Conservation (phyloP, 2,797 vertebrate genomes). For the Hydrolagus colliei region DNA sequence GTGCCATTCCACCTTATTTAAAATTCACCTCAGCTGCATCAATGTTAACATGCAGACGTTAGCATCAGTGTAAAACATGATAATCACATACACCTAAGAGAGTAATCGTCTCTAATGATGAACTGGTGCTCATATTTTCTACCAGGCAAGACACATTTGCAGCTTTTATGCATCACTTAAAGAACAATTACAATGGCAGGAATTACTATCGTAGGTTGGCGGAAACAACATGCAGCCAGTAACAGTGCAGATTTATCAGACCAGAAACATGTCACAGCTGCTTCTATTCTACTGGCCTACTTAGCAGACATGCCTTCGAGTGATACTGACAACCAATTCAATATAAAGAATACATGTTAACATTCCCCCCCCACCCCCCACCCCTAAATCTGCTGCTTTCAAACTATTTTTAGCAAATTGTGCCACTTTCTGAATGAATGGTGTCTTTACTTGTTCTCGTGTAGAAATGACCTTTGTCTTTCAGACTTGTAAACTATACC, state of each 20-base stretch:
- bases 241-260: background rate
- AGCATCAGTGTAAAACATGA: background rate
- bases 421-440: background rate
- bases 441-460: background rate
- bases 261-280: background rate
- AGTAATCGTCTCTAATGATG: background rate
- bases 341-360: no score
- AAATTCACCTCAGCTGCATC: background rate
- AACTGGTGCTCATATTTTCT: background rate
- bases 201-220: background rate
- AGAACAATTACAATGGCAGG: background rate
- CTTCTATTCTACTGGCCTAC: background rate
- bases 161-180: background rate
- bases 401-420: background rate
- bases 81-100: background rate
- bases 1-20: background rate
- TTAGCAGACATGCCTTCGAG: background rate
- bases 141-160: background rate
- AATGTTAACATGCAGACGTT: background rate
- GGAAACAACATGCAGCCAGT: background rate
- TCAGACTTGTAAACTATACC: background rate
- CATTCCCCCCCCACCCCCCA: no score
- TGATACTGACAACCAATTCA: background rate
- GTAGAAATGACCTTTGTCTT: slow-evolving; percentile 6
- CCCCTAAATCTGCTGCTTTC: background rate